Evolutionary conservation across 2,888 invertebrate genomes (phyloP).

Genomic region (Cataglyphis livida): DNA sequence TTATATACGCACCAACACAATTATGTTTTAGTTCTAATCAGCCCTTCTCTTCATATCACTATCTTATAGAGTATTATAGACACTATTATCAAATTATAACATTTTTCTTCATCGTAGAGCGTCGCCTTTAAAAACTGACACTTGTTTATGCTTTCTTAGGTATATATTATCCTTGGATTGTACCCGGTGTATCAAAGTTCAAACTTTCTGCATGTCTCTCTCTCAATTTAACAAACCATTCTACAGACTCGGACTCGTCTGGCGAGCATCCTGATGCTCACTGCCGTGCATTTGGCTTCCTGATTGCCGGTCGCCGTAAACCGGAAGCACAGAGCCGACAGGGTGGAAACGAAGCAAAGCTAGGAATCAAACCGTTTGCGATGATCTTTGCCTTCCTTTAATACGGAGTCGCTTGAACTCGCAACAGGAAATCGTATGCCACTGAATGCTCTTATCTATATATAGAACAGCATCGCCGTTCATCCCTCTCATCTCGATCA

Average conservation of each 20-base stretch:
- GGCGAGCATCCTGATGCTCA: conserved; percentile 13
- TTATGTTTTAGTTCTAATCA: not conserved
- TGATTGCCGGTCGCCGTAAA: conserved; percentile 13
- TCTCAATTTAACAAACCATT: conserved; percentile 11
- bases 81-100: not conserved
- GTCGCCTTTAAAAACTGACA: conserved; percentile 15
- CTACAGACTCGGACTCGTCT: not conserved
- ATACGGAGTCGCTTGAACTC: conserved; percentile 41
- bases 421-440: conserved; percentile 67
- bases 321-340: not conserved
- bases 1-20: conserved; percentile 15
- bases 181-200: not conserved
- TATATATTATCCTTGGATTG: not conserved
- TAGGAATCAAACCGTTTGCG: conserved; percentile 6
- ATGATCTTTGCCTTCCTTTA: conserved; percentile 38
- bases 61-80: not conserved
- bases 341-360: conserved; percentile 24
- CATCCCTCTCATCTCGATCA: conserved; percentile 55
- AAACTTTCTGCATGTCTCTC: not conserved
- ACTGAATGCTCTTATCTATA: conserved; percentile 70
- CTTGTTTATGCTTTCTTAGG: not conserved
- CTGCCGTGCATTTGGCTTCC: conserved; percentile 33
- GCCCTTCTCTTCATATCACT: not conserved
- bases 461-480: conserved; percentile 61
- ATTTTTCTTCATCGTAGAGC: not conserved